Conservation (phyloP, 2,113 vertebrate species). For the Theropithecus gelada region DNA sequence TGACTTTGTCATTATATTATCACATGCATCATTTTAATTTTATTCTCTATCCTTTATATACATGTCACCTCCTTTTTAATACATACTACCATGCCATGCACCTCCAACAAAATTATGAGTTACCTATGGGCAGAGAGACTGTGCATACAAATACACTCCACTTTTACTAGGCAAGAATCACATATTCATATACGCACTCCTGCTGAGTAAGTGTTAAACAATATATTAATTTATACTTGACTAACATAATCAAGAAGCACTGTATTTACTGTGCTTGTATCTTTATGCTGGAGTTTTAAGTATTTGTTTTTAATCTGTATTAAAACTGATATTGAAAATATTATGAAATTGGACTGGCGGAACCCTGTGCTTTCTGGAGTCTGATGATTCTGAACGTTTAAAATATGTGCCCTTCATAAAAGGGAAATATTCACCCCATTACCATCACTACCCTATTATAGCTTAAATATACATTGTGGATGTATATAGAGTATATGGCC, state of each 20-base stretch:
- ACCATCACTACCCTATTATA: not conserved
- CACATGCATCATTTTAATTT: not conserved
- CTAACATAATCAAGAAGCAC: not conserved
- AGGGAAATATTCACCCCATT: no score
- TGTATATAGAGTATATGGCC: no score
- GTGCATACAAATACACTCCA: not conserved
- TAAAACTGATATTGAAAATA: not conserved
- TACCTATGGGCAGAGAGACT: not conserved
- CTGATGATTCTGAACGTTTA: not conserved
- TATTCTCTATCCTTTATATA: not conserved
- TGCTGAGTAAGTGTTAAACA: not conserved
- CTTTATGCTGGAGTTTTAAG: not conserved
- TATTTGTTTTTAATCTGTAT: not conserved
- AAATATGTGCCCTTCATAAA: not conserved
- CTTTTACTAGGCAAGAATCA: not conserved
- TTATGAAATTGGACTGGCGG: not conserved
- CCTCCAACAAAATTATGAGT: not conserved
- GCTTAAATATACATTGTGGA: not conserved
- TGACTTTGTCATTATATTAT: not conserved
- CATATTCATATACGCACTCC: not conserved
- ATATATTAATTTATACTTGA: not conserved
- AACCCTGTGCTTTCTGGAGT: not conserved
- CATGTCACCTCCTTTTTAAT: not conserved
- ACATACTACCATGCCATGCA: not conserved
- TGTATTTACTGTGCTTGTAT: not conserved